These are phyloP conservation scores for Petrolisthes manimaculis DNA, from an alignment of 2,888 invertebrate genomes.

Conservation along the genomic window DNA sequence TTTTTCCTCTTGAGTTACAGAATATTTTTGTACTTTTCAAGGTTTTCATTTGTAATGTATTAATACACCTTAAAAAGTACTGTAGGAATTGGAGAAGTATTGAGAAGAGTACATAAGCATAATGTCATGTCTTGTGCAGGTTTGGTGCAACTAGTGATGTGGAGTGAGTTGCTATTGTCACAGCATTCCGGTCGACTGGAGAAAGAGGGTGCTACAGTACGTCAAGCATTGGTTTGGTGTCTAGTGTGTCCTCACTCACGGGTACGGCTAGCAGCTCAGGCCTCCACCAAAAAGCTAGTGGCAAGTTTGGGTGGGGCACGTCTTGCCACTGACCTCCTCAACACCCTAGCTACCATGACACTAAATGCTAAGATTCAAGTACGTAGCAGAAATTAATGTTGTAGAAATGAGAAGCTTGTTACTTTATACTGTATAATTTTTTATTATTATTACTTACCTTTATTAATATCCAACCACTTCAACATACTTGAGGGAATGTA, in stretches of 20 bases:
- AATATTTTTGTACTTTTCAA: too few relatives aligned
- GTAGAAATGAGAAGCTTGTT: not conserved
- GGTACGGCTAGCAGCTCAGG: conserved; percentile 55
- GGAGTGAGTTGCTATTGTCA: conserved; percentile 45
- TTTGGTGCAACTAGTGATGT: conserved; percentile 53
- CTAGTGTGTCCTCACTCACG: conserved; percentile 54
- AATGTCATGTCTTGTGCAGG: conserved; percentile 26
- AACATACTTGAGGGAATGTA: not conserved
- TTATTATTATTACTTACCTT: not conserved
- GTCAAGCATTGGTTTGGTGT: conserved; percentile 54
- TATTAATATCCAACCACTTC: not conserved
- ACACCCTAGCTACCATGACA: conserved; percentile 37
- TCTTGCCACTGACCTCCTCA: conserved; percentile 51
- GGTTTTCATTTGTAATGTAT: too few relatives aligned
- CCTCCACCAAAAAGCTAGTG: conserved; percentile 51
- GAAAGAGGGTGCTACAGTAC: conserved; percentile 21
- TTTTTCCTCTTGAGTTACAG: too few relatives aligned
- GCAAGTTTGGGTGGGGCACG: conserved; percentile 46
- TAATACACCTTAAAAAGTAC: too few relatives aligned
- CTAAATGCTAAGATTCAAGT: conserved; percentile 42
- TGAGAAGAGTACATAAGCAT: too few relatives aligned
- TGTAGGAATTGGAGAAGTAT: too few relatives aligned
- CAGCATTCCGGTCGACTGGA: conserved; percentile 42
- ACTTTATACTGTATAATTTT: not conserved
- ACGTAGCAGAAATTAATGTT: not conserved